These are phyloP conservation scores for Furcula furcula DNA, from an alignment of 2,888 invertebrate species.

Conservation along the genomic window DNA sequence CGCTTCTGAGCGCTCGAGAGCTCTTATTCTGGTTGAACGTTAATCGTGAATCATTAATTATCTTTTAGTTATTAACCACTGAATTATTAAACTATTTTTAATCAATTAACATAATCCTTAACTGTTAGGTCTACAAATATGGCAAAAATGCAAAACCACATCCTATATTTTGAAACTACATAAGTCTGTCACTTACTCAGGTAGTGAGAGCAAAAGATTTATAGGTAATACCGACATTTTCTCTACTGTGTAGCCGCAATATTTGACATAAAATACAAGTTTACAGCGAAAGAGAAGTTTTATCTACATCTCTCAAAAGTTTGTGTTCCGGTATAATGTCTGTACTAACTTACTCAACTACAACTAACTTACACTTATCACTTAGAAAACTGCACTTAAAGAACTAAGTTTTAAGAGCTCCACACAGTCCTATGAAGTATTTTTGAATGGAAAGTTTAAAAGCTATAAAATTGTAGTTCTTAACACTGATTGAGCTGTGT, in stretches of 20 bases:
- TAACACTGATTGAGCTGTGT: no score
- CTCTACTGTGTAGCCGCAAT: slow-evolving; percentile 2
- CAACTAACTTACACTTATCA: slow-evolving; percentile 1
- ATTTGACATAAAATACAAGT: slow-evolving; percentile 2
- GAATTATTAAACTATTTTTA: no score
- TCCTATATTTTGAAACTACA: not conserved
- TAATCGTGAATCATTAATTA: no score
- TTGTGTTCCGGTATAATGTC: not conserved
- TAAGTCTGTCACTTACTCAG: not conserved
- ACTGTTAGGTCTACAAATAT: no score
- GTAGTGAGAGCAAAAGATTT: slow-evolving; percentile 13
- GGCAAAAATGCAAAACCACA: not conserved
- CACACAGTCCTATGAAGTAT: not conserved
- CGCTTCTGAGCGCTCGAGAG: no score
- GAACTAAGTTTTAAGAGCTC: not conserved
- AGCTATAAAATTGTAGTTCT: no score
- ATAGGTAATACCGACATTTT: slow-evolving; percentile 9
- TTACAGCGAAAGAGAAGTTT: slow-evolving; percentile 5
- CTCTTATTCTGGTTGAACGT: no score
- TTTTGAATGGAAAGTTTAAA: not conserved
- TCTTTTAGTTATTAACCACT: no score
- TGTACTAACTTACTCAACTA: no score
- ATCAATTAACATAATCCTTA: no score
- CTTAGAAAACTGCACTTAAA: slow-evolving; percentile 15
- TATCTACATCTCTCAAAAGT: not conserved